Evolutionary conservation across 1,140 invertebrate genomes (phyloP).

Genomic region (Eueides isabella): DNA sequence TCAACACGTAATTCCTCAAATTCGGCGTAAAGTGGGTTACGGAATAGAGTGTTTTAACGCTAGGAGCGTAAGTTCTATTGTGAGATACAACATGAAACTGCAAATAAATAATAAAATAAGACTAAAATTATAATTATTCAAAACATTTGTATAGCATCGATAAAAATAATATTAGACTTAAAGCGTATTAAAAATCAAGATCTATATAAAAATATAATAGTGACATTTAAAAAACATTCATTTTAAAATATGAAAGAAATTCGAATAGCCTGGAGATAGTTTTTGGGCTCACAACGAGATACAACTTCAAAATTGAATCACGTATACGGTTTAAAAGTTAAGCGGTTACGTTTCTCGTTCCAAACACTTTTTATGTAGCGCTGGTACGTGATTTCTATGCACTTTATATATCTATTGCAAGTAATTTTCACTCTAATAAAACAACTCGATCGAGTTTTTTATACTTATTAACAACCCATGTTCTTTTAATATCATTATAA

Average conservation of each 20-base stretch:
- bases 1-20: too few relatives aligned
- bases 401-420: background rate
- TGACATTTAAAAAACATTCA: conserved; percentile 51
- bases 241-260: conserved; percentile 72
- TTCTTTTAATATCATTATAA: too few relatives aligned
- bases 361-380: conserved; percentile 41
- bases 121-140: background rate
- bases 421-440: background rate
- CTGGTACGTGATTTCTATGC: conserved; percentile 63
- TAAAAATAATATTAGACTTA: background rate
- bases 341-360: conserved; percentile 51
- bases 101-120: too few relatives aligned
- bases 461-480: background rate
- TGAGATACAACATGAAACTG: too few relatives aligned
- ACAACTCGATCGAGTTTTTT: background rate
- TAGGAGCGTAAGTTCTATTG: too few relatives aligned
- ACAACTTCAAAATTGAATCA: conserved; percentile 80
- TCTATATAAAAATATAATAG: conserved; percentile 54
- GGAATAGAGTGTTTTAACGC: too few relatives aligned
- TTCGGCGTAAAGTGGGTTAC: too few relatives aligned
- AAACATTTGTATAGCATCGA: background rate
- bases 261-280: conserved; percentile 68
- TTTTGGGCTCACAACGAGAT: conserved; percentile 62
- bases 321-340: conserved; percentile 77
- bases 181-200: conserved; percentile 44